phyloP scores from a whole-genome alignment of 2,113 vertebrate species.

The Nycticryphes semicollaris region DNA sequence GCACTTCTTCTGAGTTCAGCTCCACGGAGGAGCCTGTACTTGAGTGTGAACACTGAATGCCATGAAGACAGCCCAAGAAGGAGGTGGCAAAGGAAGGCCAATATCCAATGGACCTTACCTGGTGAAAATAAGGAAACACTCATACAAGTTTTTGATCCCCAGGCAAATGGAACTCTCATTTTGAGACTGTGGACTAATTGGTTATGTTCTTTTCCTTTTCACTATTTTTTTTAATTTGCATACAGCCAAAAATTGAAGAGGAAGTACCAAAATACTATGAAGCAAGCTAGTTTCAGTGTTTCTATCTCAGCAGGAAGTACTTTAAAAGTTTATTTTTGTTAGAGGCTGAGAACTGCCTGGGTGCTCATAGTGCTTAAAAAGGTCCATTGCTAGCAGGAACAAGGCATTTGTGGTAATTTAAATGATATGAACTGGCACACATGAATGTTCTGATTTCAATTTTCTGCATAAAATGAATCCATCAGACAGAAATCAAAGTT shows the following conservation, averaged over 20 bases:
- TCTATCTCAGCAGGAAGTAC: not conserved
- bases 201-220: not conserved
- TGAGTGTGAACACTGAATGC: fast-evolving
- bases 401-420: not conserved
- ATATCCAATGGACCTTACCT: not conserved
- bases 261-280: not conserved
- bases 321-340: not conserved
- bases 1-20: not conserved
- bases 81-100: not conserved
- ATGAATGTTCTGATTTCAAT: not conserved
- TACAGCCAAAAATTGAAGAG: not conserved
- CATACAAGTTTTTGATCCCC: not conserved
- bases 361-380: not conserved
- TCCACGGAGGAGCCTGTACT: not conserved
- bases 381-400: not conserved
- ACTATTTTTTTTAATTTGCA: not conserved
- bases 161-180: not conserved
- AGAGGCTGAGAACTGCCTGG: not conserved
- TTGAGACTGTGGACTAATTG: not conserved
- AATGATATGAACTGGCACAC: not conserved
- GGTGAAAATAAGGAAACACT: not conserved
- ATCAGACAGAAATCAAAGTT: not conserved
- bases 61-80: not conserved
- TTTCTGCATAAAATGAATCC: not conserved
- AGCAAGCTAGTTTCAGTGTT: not conserved